A percentile compares a stretch with the other conserved stretches of the same genome.
Conservation (phyloP, 2,888 invertebrate species). For the Hermaeophaga mercurialis region DNA sequence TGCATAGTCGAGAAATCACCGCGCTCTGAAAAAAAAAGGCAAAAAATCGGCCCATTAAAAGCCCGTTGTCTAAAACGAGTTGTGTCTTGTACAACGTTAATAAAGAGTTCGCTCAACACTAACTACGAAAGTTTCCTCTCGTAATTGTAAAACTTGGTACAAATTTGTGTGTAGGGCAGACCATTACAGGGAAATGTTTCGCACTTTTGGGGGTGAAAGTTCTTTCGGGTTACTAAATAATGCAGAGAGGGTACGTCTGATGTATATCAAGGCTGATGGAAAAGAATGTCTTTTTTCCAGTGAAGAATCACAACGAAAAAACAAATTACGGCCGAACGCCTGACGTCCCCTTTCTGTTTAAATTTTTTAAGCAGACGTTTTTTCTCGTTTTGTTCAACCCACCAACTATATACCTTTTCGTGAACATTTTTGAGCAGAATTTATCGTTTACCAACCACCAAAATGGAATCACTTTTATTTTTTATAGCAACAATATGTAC, state of each 20-base stretch:
- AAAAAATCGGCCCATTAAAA: constrained; percentile 41
- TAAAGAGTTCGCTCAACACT: constrained; percentile 50
- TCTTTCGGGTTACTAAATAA: constrained; percentile 53
- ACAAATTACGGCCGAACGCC: constrained; percentile 36
- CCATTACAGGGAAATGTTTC: constrained; percentile 53
- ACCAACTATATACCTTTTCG: constrained; percentile 37
- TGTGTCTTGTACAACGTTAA: constrained; percentile 46
- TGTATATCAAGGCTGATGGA: constrained; percentile 53
- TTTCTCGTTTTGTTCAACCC: constrained; percentile 25
- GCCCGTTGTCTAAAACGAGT: constrained; percentile 42
- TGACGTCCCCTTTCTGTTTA: constrained; percentile 31
- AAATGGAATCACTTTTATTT: too few relatives aligned
- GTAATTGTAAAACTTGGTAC: constrained; percentile 56
- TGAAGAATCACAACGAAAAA: constrained; percentile 48
- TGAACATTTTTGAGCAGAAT: constrained; percentile 31
- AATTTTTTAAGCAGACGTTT: constrained; percentile 43
- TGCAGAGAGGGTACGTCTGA: constrained; percentile 51
- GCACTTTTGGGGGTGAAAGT: constrained; percentile 52
- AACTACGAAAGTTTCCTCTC: constrained; percentile 52
- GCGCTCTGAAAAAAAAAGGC: constrained; percentile 18
- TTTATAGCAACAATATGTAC: too few relatives aligned
- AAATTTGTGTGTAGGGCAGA: constrained; percentile 53
- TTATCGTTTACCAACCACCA: too few relatives aligned
- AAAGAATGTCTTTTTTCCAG: constrained; percentile 48
- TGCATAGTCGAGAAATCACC: constrained; percentile 32